phyloP scores from a whole-genome alignment of 92 coral and sea anemone species.

The Palythoa heliodiscus region DNA sequence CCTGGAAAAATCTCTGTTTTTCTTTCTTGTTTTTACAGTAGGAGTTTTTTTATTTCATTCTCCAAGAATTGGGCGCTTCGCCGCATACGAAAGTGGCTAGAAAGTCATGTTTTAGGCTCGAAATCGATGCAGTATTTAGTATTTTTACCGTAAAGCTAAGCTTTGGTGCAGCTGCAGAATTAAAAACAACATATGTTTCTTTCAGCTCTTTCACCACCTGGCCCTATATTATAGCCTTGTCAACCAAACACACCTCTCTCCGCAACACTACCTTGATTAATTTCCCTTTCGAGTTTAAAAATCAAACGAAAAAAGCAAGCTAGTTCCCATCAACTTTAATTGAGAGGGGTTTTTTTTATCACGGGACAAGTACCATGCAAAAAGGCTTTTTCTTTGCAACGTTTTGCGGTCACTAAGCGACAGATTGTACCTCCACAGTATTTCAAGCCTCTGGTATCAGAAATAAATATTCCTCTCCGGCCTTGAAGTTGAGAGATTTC shows the following conservation, averaged over 20 bases:
- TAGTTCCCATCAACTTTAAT: slow-evolving; percentile 15
- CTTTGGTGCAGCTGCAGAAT: slow-evolving; percentile 87
- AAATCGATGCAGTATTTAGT: slow-evolving; percentile 67
- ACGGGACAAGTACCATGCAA: slow-evolving; percentile 4
- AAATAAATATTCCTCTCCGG: slow-evolving; percentile 77
- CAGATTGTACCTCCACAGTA: slow-evolving; percentile 70
- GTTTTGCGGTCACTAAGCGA: slow-evolving; percentile 85
- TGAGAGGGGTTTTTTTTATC: slow-evolving; percentile 37
- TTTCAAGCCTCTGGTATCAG: slow-evolving; percentile 67
- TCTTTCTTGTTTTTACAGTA: slow-evolving; percentile 44
- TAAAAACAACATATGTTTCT: slow-evolving; percentile 95
- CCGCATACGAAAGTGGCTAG: slow-evolving; percentile 12
- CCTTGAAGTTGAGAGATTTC: slow-evolving; percentile 52
- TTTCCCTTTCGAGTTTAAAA: slow-evolving; percentile 52
- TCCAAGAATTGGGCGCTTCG: slow-evolving; percentile 34
- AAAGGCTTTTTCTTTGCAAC: slow-evolving; percentile 21
- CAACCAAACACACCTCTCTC: slow-evolving; percentile 72
- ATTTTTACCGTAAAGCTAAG: slow-evolving; percentile 92
- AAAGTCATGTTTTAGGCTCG: slow-evolving; percentile 56
- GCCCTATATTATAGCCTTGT: slow-evolving; percentile 46
- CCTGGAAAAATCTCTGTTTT: slow-evolving; percentile 64
- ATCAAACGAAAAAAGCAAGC: slow-evolving; percentile 24
- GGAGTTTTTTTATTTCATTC: slow-evolving; percentile 18
- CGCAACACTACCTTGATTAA: slow-evolving; percentile 49
- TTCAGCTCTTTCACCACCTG: slow-evolving; percentile 82